These are phyloP conservation scores for Mormyrus iriodes DNA, from an alignment of 2,113 vertebrate genomes.

Conservation along the genomic window DNA sequence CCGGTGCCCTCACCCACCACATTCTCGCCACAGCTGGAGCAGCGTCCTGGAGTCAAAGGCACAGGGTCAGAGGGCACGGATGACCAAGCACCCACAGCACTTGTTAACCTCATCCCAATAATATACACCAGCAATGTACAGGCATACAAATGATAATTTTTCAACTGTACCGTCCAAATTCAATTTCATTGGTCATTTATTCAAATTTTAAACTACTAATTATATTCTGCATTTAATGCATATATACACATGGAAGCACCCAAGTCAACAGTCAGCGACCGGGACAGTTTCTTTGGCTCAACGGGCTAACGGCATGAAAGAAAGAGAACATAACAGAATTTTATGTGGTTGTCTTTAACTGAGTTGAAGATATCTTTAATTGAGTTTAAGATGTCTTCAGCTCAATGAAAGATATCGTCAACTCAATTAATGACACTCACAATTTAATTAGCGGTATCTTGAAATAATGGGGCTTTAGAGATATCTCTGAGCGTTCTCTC, in stretches of 20 bases:
- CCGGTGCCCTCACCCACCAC: constrained; percentile 93
- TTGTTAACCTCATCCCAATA: background rate
- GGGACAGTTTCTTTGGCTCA: constrained; percentile 42
- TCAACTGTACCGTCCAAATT: background rate
- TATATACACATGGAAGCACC: background rate
- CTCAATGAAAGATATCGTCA: constrained; percentile 70
- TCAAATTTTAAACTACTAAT: background rate
- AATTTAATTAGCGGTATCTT: constrained; percentile 73
- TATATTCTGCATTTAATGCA: background rate
- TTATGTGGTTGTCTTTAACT: constrained; percentile 69
- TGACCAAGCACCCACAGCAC: background rate
- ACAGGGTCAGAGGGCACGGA: background rate
- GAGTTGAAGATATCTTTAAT: constrained; percentile 71
- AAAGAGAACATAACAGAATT: constrained; percentile 55
- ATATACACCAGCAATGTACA: background rate
- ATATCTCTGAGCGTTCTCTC: constrained; percentile 64
- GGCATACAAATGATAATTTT: background rate
- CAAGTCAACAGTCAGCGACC: constrained; percentile 28
- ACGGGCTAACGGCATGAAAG: constrained; percentile 49
- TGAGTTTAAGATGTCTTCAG: constrained; percentile 70
- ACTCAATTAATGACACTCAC: constrained; percentile 70
- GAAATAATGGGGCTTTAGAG: constrained; percentile 64
- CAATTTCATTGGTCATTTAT: background rate
- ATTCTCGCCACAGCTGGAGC: constrained; percentile 89
- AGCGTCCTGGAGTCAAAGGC: constrained; percentile 70